Evolutionary conservation across 2,113 vertebrate genomes (phyloP).

Genomic region (Trichomycterus rosablanca): DNA sequence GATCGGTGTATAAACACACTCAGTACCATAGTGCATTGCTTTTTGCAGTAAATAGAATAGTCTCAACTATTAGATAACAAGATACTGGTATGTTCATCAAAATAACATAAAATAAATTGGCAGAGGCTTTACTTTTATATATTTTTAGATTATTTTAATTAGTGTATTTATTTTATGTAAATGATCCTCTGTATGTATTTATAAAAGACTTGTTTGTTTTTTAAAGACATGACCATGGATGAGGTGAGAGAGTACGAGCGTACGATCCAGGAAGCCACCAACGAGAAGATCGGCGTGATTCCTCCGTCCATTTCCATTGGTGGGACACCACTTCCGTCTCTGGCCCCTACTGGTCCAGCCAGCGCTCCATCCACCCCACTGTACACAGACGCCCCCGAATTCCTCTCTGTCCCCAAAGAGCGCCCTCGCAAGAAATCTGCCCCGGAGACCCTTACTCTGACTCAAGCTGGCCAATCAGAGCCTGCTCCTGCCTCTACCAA

Average conservation of each 20-base stretch:
- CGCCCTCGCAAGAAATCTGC: slow-evolving; percentile 95
- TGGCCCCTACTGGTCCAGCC: slow-evolving; percentile 79
- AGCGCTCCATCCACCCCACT: slow-evolving; percentile 95
- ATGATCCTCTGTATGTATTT: too few species aligned
- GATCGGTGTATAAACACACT: too few species aligned
- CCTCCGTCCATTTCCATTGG: slow-evolving; percentile 92
- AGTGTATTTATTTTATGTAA: too few species aligned
- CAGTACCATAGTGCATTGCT: too few species aligned
- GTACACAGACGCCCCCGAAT: slow-evolving; percentile 91
- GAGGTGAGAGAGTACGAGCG: slow-evolving; percentile 94
- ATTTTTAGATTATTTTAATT: too few species aligned
- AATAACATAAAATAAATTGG: too few species aligned
- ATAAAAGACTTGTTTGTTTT: too few species aligned
- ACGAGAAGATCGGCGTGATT: slow-evolving; percentile 91
- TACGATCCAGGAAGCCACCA: slow-evolving; percentile 96
- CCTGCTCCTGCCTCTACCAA: slow-evolving; percentile 57
- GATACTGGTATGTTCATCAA: too few species aligned
- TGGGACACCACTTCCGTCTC: slow-evolving; percentile 77
- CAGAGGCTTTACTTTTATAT: too few species aligned
- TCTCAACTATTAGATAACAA: too few species aligned
- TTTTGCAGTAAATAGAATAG: too few species aligned
- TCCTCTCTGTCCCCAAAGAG: slow-evolving; percentile 89
- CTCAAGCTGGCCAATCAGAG: slow-evolving; percentile 74
- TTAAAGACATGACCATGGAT: slow-evolving; percentile 98
- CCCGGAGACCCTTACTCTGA: slow-evolving; percentile 93